A percentile compares a stretch with the other conserved stretches of the same genome.
Evolutionary conservation across 1,140 invertebrate species (phyloP).

Genomic region (Gryllus bimaculatus): DNA sequence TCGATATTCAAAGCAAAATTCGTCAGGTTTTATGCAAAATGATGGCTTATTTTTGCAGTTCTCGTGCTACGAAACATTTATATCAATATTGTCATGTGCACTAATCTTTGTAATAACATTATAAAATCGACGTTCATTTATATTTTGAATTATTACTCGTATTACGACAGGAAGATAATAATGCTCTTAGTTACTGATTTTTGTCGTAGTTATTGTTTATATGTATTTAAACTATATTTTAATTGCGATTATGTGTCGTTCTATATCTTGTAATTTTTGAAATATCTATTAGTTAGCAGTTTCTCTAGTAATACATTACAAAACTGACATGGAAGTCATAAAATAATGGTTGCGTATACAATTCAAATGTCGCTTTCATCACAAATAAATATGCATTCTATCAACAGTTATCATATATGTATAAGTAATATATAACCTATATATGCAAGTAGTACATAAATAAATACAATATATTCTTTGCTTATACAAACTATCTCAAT

Average conservation of each 20-base stretch:
- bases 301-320: neutral
- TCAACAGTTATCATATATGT: neutral
- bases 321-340: neutral
- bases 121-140: neutral
- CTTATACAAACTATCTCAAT: neutral
- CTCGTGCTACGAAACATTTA: too few species aligned
- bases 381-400: neutral
- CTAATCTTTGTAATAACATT: neutral
- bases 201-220: neutral
- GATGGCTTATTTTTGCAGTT: too few species aligned
- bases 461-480: slow-evolving; percentile 2
- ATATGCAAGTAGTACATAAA: neutral
- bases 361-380: neutral
- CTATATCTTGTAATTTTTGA: too few species aligned
- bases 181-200: neutral
- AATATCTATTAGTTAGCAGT: neutral
- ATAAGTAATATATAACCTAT: neutral
- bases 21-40: too few species aligned
- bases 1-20: too few species aligned
- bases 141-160: neutral
- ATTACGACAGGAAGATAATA: neutral
- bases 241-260: neutral
- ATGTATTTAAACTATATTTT: neutral
- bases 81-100: slow-evolving; percentile 1
- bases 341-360: neutral